A percentile compares a stretch with the other conserved stretches of the same genome.
These are phyloP conservation scores for Pipistrellus pygmaeus DNA, from an alignment of 2,797 vertebrate genomes.

Conservation along the genomic window DNA sequence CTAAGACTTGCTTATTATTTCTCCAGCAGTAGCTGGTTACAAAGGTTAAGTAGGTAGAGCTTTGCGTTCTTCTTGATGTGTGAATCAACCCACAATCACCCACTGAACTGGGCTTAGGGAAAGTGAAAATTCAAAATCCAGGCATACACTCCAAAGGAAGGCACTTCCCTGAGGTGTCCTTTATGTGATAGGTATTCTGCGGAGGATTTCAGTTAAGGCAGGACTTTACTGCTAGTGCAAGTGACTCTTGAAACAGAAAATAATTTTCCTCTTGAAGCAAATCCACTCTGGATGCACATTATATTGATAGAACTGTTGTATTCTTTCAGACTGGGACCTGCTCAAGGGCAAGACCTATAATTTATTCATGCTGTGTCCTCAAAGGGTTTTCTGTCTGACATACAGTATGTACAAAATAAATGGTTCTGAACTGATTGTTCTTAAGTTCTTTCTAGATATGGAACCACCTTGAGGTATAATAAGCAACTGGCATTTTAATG, in stretches of 20 bases:
- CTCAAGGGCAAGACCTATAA: conserved; percentile 57
- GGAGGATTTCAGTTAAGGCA: conserved; percentile 69
- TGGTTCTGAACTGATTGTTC: not conserved
- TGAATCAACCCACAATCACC: conserved; percentile 67
- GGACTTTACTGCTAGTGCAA: conserved; percentile 6
- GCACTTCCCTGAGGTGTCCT: conserved; percentile 48
- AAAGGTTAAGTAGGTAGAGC: conserved; percentile 77
- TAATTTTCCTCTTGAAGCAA: conserved; percentile 65
- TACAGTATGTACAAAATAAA: not conserved
- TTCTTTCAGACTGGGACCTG: conserved; percentile 45
- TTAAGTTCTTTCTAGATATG: not conserved
- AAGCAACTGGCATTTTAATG: not conserved
- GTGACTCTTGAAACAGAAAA: conserved; percentile 57
- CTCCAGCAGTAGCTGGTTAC: conserved; percentile 49
- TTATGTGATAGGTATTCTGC: conserved; percentile 56
- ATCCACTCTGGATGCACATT: conserved; percentile 10
- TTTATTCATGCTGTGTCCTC: conserved; percentile 12
- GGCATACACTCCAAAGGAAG: conserved; percentile 48
- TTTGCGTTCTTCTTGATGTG: conserved; percentile 76
- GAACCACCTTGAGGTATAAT: not conserved
- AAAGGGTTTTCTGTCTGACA: not conserved
- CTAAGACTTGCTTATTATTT: conserved; percentile 72
- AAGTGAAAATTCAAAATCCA: conserved; percentile 69
- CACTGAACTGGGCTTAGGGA: conserved; percentile 65
- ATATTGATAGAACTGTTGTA: not conserved